A percentile compares a stretch with the other conserved stretches of the same genome.
Evolutionary conservation across 2,888 invertebrate species (phyloP).

Genomic region (Parochlus steinenii): DNA sequence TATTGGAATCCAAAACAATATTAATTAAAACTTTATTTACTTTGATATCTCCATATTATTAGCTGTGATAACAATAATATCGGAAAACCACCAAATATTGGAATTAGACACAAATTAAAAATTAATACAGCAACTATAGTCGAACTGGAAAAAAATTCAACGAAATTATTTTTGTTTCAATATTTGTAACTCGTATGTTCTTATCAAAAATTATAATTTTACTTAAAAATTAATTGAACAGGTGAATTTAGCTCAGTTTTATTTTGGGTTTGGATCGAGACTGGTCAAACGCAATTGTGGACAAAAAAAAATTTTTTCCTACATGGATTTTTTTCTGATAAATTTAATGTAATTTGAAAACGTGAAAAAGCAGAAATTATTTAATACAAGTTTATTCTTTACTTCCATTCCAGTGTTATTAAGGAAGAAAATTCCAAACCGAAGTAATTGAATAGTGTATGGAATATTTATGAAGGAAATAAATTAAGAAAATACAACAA

Average conservation of each 20-base stretch:
- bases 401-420: background rate
- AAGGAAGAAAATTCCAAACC: background rate
- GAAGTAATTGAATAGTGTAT: slow-evolving; percentile 1
- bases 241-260: too few species aligned
- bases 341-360: background rate
- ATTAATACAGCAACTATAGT: too few species aligned
- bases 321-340: background rate
- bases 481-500: background rate
- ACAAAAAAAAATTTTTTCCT: background rate
- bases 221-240: too few species aligned
- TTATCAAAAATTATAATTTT: too few species aligned
- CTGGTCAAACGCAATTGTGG: background rate
- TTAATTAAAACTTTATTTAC: too few species aligned
- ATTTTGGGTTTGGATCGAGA: background rate
- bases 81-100: too few species aligned
- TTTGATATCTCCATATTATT: too few species aligned
- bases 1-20: too few species aligned
- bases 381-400: background rate
- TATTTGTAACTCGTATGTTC: too few species aligned
- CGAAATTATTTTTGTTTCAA: background rate
- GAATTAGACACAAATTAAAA: too few species aligned
- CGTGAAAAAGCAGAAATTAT: background rate
- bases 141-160: background rate
- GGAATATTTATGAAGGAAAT: background rate
- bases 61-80: too few species aligned